Conservation (phyloP, 2,888 invertebrate genomes). For the Esperia sulphurella region DNA sequence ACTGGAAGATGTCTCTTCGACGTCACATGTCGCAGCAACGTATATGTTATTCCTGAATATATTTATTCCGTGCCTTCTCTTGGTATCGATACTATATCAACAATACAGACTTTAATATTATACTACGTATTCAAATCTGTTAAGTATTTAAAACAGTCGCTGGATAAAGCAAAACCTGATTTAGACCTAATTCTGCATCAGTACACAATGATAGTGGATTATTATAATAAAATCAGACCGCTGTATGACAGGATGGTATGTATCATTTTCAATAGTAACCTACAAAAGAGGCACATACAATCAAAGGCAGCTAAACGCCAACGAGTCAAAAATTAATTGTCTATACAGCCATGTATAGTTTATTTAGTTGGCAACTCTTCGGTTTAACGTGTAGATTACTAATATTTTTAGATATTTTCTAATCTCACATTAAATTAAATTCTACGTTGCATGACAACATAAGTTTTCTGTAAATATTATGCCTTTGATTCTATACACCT, state of each 20-base stretch:
- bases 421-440: too few species aligned
- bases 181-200: not conserved
- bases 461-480: too few species aligned
- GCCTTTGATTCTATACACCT: too few species aligned
- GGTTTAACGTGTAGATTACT: too few species aligned
- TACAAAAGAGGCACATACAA: too few species aligned
- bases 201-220: constrained; percentile 5
- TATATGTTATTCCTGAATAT: not conserved
- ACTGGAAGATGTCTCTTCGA: not conserved
- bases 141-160: not conserved
- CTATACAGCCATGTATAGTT: too few species aligned
- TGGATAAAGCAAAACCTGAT: not conserved
- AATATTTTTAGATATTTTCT: too few species aligned
- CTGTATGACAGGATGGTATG: constrained; percentile 11
- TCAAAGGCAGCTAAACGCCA: too few species aligned
- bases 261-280: not conserved
- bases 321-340: too few species aligned
- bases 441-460: too few species aligned
- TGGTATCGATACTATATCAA: not conserved
- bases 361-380: too few species aligned
- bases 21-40: not conserved
- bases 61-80: not conserved
- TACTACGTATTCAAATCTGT: constrained; percentile 5
- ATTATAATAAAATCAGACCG: constrained; percentile 11
- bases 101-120: constrained; percentile 7